Evolutionary conservation across 2,888 invertebrate species (phyloP).

Genomic region (Beris morrisii): DNA sequence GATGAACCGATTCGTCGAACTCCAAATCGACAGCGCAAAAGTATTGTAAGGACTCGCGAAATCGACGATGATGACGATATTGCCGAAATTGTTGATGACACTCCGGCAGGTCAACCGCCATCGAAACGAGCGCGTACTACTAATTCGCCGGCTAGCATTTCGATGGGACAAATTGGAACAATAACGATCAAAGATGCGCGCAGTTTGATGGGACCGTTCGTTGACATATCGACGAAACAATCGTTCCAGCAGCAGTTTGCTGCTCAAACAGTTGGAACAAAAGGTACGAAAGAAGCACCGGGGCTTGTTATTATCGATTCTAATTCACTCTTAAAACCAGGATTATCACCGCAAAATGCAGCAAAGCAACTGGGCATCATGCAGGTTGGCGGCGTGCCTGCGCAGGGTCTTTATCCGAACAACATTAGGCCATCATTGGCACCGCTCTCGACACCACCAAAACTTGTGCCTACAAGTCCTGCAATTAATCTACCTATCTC

Average conservation of each 20-base stretch:
- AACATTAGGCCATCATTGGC: constrained; percentile 63
- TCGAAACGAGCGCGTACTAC: constrained; percentile 48
- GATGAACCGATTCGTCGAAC: constrained; percentile 39
- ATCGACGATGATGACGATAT: constrained; percentile 57
- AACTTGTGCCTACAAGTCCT: constrained; percentile 48
- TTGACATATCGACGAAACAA: background rate
- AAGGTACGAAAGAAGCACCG: constrained; percentile 41
- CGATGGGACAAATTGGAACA: constrained; percentile 39
- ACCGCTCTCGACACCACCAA: constrained; percentile 52
- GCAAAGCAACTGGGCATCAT: constrained; percentile 44
- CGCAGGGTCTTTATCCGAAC: constrained; percentile 67
- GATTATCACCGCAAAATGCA: constrained; percentile 25
- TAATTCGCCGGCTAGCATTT: background rate
- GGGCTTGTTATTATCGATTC: no score
- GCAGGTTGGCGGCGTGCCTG: constrained; percentile 60
- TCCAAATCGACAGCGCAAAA: constrained; percentile 56
- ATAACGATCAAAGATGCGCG: constrained; percentile 56
- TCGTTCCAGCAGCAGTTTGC: constrained; percentile 34
- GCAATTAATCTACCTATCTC: constrained; percentile 49
- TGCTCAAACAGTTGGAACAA: constrained; percentile 44
- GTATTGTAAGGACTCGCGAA: constrained; percentile 48
- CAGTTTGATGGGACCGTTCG: constrained; percentile 42
- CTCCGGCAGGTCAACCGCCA: constrained; percentile 53
- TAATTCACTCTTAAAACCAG: no score
- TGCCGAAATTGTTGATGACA: constrained; percentile 59